Percentiles rank a stretch among this genome's conserved stretches.
phyloP scores from a whole-genome alignment of 2,797 vertebrate genomes.

The Furcifer pardalis region DNA sequence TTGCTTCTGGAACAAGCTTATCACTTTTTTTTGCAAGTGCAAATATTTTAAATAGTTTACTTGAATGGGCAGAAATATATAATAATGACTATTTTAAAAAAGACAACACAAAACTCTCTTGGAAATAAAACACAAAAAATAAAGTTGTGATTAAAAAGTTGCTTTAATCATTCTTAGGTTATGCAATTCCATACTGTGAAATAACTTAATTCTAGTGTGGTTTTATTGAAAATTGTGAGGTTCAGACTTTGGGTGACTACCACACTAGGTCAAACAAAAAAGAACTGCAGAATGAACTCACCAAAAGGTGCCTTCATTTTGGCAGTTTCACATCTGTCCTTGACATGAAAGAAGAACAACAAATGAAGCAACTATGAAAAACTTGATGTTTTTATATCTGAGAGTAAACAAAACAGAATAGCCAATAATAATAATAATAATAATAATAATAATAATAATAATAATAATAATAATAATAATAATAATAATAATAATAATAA shows the following conservation, averaged over 20 bases:
- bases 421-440: no score
- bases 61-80: not conserved
- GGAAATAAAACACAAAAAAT: conserved; percentile 9
- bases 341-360: no score
- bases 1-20: not conserved
- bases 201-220: not conserved
- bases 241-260: not conserved
- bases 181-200: not conserved
- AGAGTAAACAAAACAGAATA: no score
- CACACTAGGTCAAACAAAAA: no score
- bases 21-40: not conserved
- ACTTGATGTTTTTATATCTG: no score
- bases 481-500: not conserved
- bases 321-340: no score
- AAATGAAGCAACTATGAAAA: no score
- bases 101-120: conserved; percentile 30
- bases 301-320: no score
- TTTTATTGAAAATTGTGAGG: not conserved
- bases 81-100: not conserved
- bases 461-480: not conserved
- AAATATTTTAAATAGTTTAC: conserved; percentile 44
- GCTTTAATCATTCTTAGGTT: not conserved
- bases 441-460: no score
- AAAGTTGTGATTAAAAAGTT: not conserved
- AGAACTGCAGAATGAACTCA: no score